Conservation (phyloP, 2,888 invertebrate species). For the Baronia brevicornis region DNA sequence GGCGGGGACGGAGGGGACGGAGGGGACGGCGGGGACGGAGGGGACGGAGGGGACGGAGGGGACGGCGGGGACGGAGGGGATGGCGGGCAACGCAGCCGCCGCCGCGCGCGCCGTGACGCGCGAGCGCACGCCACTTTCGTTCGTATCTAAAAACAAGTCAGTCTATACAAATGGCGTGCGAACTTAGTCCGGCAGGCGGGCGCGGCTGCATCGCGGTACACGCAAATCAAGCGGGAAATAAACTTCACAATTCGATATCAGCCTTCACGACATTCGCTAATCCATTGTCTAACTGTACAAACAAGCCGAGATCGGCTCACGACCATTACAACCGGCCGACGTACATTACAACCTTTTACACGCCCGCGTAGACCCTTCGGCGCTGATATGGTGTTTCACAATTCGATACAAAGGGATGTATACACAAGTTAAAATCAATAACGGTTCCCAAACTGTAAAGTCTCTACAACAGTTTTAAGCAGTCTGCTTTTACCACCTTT, state of each 20-base stretch:
- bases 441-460: too few relatives aligned
- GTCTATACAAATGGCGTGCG: slow-evolving; percentile 24
- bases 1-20: too few relatives aligned
- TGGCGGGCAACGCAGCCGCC: slow-evolving; percentile 10
- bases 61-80: too few relatives aligned
- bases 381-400: too few relatives aligned
- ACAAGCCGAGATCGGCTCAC: slow-evolving; percentile 21
- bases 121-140: slow-evolving; percentile 10
- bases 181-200: slow-evolving; percentile 12
- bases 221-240: slow-evolving; percentile 1
- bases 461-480: too few relatives aligned
- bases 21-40: too few relatives aligned
- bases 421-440: too few relatives aligned
- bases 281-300: slow-evolving; percentile 38
- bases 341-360: background rate
- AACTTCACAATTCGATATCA: slow-evolving; percentile 44
- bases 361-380: too few relatives aligned
- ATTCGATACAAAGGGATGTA: too few relatives aligned
- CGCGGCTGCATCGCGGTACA: slow-evolving; percentile 5
- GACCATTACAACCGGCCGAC: slow-evolving; percentile 2
- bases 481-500: too few relatives aligned
- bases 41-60: too few relatives aligned
- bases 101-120: slow-evolving; percentile 1
- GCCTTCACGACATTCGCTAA: slow-evolving; percentile 53
- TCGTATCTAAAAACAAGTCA: slow-evolving; percentile 21